Conservation (phyloP, 2,113 vertebrate genomes). For the Machaerirhynchus nigripectus region DNA sequence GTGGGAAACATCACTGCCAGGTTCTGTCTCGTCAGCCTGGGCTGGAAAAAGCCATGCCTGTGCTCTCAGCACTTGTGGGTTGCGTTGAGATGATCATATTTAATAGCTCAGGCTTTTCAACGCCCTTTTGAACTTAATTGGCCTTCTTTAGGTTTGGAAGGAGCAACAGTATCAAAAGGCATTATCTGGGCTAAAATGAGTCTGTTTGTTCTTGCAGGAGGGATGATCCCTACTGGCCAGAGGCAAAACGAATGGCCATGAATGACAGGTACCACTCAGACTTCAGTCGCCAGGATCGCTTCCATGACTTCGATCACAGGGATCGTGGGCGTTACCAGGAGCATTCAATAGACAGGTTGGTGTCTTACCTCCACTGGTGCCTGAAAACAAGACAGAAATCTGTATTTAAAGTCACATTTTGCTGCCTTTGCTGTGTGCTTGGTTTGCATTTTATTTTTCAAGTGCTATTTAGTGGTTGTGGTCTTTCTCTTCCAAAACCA, state of each 20-base stretch:
- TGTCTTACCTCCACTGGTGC: background rate
- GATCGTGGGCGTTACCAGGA: conserved; percentile 90
- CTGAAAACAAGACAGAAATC: background rate
- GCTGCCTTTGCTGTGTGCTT: background rate
- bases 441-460: background rate
- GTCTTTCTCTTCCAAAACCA: background rate
- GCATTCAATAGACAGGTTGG: conserved; percentile 83
- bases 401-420: background rate
- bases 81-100: background rate
- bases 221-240: conserved; percentile 88
- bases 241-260: conserved; percentile 86
- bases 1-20: background rate
- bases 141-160: background rate
- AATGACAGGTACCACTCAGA: conserved; percentile 92
- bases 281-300: conserved; percentile 88
- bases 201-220: conserved; percentile 67
- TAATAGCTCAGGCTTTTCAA: background rate
- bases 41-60: accelerated
- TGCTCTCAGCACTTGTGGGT: background rate
- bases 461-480: background rate
- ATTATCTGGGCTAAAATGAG: background rate
- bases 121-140: background rate
- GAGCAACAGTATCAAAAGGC: background rate
- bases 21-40: background rate
- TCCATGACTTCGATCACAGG: conserved; percentile 92